Base-by-base conservation (phyloP, 2,797 vertebrate genomes). In the Gallinago nigripennis region DNA sequence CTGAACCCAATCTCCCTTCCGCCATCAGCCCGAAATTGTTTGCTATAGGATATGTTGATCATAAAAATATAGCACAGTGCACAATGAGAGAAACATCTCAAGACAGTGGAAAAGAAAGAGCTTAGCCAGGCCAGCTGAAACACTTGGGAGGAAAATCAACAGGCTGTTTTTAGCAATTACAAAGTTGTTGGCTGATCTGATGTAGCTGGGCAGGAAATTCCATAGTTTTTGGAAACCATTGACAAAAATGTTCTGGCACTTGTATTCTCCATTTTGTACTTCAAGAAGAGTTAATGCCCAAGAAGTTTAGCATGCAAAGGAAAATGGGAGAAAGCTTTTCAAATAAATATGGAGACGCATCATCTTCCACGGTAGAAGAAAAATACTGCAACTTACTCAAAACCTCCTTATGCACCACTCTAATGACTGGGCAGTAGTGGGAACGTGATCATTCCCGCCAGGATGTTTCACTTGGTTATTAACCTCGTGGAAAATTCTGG, bases 41-140 rank as follows among this genome's bases (percentile, higher is more conserved):
- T 95, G 89, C 87, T 90, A 75, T 78, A 90, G 94, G 88, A 95
- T 89, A 94, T 64, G 80, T 77, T 86, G 88, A 92, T 89, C 93
- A 90, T 96, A 96, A 97, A 96, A 97, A 92, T 50, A 96, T 75
- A 91, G 92, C 71, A 33, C 51, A 63, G 70, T 35, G 78, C 95
- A 92, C 92, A 85, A 90, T 90, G 94, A 96, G 91, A 94, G 95
- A 96, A 97, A 95, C 93, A 95, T 96, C 93, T 95, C 92, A 92
- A 96, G 93, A 97, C 94, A 82, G 85, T 92, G 93, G 88, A 94
- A 96, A 96, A 96, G 90, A 80, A 86, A 92, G 91, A 94, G 79
- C 88, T 91, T 86, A 95, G 94, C 95, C 96, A 95, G 95, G 80
- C 95, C 93, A 96, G 93, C 91, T 91, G 95, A 97, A 97, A 95